Conservation (phyloP, 2,113 vertebrate genomes). For the Suricata suricatta region DNA sequence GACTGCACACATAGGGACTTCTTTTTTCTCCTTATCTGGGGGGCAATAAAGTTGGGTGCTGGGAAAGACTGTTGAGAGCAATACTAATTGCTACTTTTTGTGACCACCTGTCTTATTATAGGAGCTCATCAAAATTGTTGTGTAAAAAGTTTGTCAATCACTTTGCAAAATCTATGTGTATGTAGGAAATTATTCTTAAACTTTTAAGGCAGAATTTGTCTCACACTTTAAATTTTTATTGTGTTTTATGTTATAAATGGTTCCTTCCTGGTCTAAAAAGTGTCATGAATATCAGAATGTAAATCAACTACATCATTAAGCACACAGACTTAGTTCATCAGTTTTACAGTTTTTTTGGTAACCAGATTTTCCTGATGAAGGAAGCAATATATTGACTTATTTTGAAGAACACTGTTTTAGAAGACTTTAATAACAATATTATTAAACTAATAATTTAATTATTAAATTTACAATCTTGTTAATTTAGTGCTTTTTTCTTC, state of each 20-base stretch:
- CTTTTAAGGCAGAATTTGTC: conserved; percentile 70
- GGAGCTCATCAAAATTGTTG: conserved; percentile 68
- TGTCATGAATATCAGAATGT: background rate
- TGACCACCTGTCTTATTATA: background rate
- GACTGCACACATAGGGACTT: conserved; percentile 93
- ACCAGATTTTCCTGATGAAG: background rate
- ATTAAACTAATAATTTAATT: too few relatives aligned
- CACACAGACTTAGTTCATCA: background rate
- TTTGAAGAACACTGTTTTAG: background rate
- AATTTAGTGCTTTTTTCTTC: background rate
- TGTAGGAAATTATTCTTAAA: conserved; percentile 83
- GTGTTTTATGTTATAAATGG: background rate
- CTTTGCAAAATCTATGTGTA: conserved; percentile 84
- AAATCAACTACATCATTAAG: background rate
- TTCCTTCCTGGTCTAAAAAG: background rate
- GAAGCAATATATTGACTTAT: background rate
- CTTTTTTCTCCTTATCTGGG: conserved; percentile 88
- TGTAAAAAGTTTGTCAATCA: conserved; percentile 69
- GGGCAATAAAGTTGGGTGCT: background rate
- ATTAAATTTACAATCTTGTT: too few relatives aligned
- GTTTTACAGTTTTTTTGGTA: background rate
- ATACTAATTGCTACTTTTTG: background rate
- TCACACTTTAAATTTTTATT: background rate
- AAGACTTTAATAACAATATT: background rate
- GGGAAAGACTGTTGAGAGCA: background rate